phyloP scores from a whole-genome alignment of 2,797 vertebrate species.

The Peromyscus eremicus region DNA sequence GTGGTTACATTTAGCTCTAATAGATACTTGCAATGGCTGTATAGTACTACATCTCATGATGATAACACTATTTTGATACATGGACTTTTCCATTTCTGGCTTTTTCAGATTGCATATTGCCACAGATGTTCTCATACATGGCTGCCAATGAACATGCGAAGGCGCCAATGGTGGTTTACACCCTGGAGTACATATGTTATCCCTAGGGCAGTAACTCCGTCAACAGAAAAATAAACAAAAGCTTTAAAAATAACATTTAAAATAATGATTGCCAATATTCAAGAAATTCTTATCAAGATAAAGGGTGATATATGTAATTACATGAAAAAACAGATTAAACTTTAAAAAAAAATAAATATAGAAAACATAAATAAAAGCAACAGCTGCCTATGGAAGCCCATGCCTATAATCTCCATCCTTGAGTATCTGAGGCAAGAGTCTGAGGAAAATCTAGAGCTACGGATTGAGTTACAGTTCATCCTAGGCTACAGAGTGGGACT shows the following conservation, averaged over 20 bases:
- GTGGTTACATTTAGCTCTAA: not conserved
- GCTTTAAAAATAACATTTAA: not conserved
- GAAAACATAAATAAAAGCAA: not conserved
- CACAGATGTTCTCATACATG: not conserved
- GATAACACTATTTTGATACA: accelerated
- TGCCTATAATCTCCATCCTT: not conserved
- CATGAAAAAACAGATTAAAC: not conserved
- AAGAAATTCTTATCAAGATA: not conserved
- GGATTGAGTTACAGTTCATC: not conserved
- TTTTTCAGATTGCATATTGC: no score
- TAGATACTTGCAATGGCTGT: not conserved
- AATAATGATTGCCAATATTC: not conserved
- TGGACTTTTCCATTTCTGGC: not conserved
- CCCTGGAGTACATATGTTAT: not conserved
- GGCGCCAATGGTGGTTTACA: not conserved
- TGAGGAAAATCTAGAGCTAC: not conserved
- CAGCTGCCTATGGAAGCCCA: not conserved
- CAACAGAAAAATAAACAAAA: not conserved
- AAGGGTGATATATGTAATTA: not conserved
- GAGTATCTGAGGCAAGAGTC: not conserved
- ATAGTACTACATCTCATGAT: not conserved
- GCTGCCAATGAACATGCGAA: not conserved
- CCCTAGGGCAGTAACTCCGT: not conserved
- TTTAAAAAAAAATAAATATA: not conserved
- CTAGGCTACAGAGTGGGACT: not conserved